These are phyloP conservation scores for Periplaneta americana DNA, from an alignment of 1,140 invertebrate species.

Conservation along the genomic window DNA sequence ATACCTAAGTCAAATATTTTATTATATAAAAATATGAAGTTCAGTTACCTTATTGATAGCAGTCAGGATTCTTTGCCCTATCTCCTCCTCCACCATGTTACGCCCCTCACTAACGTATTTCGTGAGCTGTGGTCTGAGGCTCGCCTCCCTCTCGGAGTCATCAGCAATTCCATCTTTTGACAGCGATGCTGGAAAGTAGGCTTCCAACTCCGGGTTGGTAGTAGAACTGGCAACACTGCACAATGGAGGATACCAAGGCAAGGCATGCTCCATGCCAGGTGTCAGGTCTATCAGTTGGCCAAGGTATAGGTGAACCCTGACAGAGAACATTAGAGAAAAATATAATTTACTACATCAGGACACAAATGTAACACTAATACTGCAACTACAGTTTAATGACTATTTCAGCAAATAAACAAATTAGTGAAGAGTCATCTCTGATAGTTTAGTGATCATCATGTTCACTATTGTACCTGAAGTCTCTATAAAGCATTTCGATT, in stretches of 20 bases:
- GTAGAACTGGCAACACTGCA: slow-evolving; percentile 40
- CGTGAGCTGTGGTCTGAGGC: not conserved
- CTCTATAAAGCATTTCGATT: too few species aligned
- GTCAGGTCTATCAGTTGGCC: slow-evolving; percentile 44
- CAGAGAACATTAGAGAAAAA: slow-evolving; percentile 9
- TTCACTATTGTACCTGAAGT: too few species aligned
- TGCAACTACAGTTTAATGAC: not conserved
- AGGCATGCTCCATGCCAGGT: slow-evolving; percentile 51
- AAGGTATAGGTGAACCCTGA: slow-evolving; percentile 10
- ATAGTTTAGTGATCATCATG: too few species aligned
- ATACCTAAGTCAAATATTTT: too few species aligned
- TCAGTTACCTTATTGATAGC: slow-evolving; percentile 56
- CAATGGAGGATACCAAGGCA: slow-evolving; percentile 69
- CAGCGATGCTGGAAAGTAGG: not conserved
- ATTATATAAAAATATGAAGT: too few species aligned
- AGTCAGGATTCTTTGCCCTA: slow-evolving; percentile 67
- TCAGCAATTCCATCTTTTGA: not conserved
- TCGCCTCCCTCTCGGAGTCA: not conserved
- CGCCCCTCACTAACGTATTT: not conserved
- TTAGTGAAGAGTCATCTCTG: too few species aligned
- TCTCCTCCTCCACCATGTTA: slow-evolving; percentile 53
- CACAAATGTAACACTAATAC: not conserved
- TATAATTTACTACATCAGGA: too few species aligned
- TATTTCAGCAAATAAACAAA: too few species aligned
- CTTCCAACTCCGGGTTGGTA: slow-evolving; percentile 20